Conservation (phyloP, 2,888 invertebrate species). For the Napeogenes sylphis region DNA sequence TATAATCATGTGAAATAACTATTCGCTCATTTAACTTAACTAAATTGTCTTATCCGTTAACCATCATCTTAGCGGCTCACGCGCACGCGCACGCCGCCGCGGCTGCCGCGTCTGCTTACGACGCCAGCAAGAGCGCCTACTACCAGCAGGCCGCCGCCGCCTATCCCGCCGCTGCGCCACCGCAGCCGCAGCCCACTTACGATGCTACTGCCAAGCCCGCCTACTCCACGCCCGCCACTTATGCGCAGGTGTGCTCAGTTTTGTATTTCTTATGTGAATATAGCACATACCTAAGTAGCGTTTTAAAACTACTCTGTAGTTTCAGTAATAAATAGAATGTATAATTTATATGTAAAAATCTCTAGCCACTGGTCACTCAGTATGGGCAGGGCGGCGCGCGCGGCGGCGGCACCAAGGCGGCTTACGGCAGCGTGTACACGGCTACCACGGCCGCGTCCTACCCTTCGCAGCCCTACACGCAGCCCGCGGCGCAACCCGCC, state of each 20-base stretch:
- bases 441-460: constrained; percentile 73
- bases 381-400: constrained; percentile 62
- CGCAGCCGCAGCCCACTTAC: constrained; percentile 78
- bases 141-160: constrained; percentile 88
- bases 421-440: constrained; percentile 80
- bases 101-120: constrained; percentile 82
- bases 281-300: background rate
- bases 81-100: constrained; percentile 40
- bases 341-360: too few relatives aligned
- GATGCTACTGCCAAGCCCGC: constrained; percentile 81
- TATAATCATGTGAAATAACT: background rate
- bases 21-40: background rate
- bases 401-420: constrained; percentile 77
- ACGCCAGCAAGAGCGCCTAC: constrained; percentile 89
- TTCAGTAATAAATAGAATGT: too few relatives aligned
- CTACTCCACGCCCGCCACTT: constrained; percentile 83
- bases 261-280: too few relatives aligned
- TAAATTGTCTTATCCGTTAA: background rate
- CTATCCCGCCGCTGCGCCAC: constrained; percentile 79
- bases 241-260: constrained; percentile 74
- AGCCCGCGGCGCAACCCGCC: constrained; percentile 77
- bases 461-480: constrained; percentile 73
- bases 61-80: constrained; percentile 1
- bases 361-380: constrained; percentile 15
- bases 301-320: background rate